These are phyloP conservation scores for Micropterix aruncella DNA, from an alignment of 2,888 invertebrate genomes.

Conservation along the genomic window DNA sequence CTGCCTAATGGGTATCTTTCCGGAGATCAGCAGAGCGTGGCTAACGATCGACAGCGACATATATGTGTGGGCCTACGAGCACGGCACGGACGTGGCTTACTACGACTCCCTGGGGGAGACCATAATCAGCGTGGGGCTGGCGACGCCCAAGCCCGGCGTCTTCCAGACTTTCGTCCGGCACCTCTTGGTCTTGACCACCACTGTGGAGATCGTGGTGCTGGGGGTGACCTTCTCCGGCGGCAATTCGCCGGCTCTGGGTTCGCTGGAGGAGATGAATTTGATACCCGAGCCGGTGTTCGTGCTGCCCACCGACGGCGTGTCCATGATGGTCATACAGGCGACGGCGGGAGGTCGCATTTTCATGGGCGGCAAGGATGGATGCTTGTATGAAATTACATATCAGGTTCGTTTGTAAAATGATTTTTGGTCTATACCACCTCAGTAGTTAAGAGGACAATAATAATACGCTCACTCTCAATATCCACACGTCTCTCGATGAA, in stretches of 20 bases:
- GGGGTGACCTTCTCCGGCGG: constrained; percentile 41
- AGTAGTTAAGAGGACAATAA: too few relatives aligned
- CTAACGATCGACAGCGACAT: constrained; percentile 95
- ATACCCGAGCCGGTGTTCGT: constrained; percentile 92
- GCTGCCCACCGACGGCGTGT: constrained; percentile 77
- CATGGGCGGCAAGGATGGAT: constrained; percentile 88
- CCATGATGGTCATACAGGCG: constrained; percentile 70
- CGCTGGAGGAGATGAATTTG: constrained; percentile 68
- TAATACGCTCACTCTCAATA: too few relatives aligned
- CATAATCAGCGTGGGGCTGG: constrained; percentile 84
- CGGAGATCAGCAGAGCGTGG: constrained; percentile 94
- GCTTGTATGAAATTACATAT: constrained; percentile 88
- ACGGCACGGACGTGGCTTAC: constrained; percentile 89
- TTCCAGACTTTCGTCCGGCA: constrained; percentile 86
- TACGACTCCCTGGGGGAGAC: constrained; percentile 92
- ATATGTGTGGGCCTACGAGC: constrained; percentile 96
- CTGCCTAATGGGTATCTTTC: constrained; percentile 94
- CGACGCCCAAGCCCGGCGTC: constrained; percentile 76
- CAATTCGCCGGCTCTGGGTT: constrained; percentile 31
- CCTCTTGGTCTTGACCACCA: constrained; percentile 84
- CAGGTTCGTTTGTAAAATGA: too few relatives aligned
- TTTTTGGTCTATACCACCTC: too few relatives aligned
- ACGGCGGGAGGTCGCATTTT: constrained; percentile 81
- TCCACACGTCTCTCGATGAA: too few relatives aligned
- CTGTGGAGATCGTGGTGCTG: constrained; percentile 82